These are phyloP conservation scores for Timema podura DNA, from an alignment of 2,888 invertebrate genomes.

Conservation along the genomic window DNA sequence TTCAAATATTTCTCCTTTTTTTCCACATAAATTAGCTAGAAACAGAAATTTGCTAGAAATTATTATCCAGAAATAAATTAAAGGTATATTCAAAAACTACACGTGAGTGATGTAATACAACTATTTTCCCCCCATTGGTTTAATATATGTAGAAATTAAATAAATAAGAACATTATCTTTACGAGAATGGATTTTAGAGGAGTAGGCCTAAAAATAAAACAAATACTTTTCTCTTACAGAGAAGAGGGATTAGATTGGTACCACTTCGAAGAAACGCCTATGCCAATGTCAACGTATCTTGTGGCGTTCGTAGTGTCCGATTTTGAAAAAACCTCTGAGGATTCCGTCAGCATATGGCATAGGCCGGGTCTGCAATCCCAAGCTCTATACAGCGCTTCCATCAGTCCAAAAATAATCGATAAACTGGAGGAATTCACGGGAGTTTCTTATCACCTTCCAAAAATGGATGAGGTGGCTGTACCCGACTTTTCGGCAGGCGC, in stretches of 20 bases:
- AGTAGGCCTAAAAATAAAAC: no score
- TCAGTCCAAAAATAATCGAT: constrained; percentile 41
- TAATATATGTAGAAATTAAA: no score
- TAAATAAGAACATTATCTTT: no score
- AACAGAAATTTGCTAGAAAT: no score
- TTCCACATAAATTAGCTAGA: no score
- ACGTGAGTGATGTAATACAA: no score
- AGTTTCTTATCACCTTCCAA: constrained; percentile 43
- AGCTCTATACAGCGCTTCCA: constrained; percentile 46
- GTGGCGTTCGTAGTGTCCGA: constrained; percentile 46
- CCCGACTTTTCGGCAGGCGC: constrained; percentile 43
- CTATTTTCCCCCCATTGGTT: no score
- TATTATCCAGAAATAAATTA: no score
- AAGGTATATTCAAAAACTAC: no score
- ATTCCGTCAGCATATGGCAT: constrained; percentile 32
- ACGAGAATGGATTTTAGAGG: not conserved
- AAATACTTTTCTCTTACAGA: no score
- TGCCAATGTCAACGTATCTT: constrained; percentile 59
- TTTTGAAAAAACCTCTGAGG: constrained; percentile 3
- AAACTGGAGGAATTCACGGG: constrained; percentile 44
- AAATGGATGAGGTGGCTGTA: constrained; percentile 47
- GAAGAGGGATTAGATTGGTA: not conserved
- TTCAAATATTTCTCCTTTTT: no score
- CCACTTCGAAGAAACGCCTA: constrained; percentile 46
- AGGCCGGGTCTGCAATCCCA: constrained; percentile 35